phyloP scores from a whole-genome alignment of 2,888 invertebrate species.

The Drosophila diplacantha region DNA sequence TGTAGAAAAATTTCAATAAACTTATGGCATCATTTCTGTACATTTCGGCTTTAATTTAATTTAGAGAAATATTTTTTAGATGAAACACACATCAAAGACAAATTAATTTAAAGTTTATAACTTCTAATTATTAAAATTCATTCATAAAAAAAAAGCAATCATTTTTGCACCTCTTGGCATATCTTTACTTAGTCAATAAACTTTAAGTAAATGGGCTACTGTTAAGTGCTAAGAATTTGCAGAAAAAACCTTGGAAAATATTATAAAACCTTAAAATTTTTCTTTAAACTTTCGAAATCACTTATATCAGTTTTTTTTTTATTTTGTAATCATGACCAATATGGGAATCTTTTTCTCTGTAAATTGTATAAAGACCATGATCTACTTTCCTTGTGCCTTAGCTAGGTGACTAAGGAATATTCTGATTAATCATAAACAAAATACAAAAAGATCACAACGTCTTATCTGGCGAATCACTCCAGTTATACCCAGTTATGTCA shows the following conservation, averaged over 20 bases:
- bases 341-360: neutral
- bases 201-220: no score
- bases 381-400: neutral
- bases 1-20: neutral
- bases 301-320: neutral
- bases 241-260: no score
- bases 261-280: neutral
- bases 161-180: neutral
- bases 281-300: neutral
- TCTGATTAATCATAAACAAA: slow-evolving; percentile 12
- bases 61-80: neutral
- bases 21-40: neutral
- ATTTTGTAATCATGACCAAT: neutral
- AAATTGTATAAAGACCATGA: neutral
- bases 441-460: slow-evolving; percentile 1
- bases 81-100: neutral
- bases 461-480: slow-evolving; percentile 14
- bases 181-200: no score
- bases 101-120: neutral
- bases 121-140: neutral
- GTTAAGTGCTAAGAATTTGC: no score
- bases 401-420: neutral
- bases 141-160: no score
- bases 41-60: neutral
- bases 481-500: slow-evolving; percentile 12